Base-by-base conservation (phyloP, 2,888 invertebrate genomes). In the Antitype chi region DNA sequence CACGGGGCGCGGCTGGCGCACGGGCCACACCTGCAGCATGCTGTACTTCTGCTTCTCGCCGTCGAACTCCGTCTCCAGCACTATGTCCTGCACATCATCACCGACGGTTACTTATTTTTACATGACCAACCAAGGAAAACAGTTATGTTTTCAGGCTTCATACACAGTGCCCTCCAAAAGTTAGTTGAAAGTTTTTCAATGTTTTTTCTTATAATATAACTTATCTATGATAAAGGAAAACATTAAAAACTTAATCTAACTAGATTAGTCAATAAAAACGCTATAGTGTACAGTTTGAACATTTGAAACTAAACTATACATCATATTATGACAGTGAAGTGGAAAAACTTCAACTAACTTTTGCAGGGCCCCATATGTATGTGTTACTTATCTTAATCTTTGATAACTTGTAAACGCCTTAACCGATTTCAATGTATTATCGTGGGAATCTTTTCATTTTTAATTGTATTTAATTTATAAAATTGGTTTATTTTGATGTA, bases 1-100 rank as follows among this genome's bases (percentile, higher is more conserved):
- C 80, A 98, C 98, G 59, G 99, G 99, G 86, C 99, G 97, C 80
- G 99, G 99, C 95, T 99, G 99, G 94, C 99, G 98, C 89, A 99
- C 99, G 13, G 99, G 99, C 99, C 99, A 99, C 85, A 99, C 99
- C 97, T 99, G 99, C 96, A 99, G 97, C 99, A 99, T 99, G 82
- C 98, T 98, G 97, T 98, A 99, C 94, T 99, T 98, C 80, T 98
- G 98, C 92, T 98, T 98, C 94, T 99, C 99, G 28, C 99, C 99
- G 95, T 99, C 99, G 97, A 99, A 99, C 96, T 99, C 99, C 1
- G 99, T 99, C 97, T 99, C 99, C 92, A 99, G 97, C 74, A 99
- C 98, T n/a, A 98, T 97, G 95, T 99, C 99, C 98, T 99, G 91
- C 5, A 25, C 55, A 38, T n/a, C n/a, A 55, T 38, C 32, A 32